phyloP scores from a whole-genome alignment of 2,113 vertebrate genomes.

The Melozone crissalis region DNA sequence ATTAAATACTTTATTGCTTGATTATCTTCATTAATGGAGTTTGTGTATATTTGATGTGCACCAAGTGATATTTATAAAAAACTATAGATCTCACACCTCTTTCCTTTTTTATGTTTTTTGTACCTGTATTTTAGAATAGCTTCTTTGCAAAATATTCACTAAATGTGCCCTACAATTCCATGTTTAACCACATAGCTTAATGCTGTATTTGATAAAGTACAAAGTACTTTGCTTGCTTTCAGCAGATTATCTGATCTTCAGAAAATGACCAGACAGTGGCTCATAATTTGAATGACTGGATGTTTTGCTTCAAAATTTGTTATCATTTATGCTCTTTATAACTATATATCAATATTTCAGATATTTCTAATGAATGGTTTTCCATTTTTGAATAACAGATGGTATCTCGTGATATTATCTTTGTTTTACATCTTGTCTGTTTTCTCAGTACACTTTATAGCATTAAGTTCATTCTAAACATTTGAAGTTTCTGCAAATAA shows the following conservation, averaged over 20 bases:
- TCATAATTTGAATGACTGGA: not conserved
- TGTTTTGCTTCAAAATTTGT: not conserved
- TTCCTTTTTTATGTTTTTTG: not conserved
- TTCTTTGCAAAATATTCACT: not conserved
- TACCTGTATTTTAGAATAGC: not conserved
- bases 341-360: not conserved
- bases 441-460: not conserved
- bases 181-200: not conserved
- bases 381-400: not conserved
- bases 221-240: not conserved
- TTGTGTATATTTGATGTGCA: not conserved
- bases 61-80: not conserved
- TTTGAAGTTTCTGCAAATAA: not conserved
- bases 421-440: not conserved
- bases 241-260: not conserved
- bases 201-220: not conserved
- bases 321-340: not conserved
- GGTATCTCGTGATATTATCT: not conserved
- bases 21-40: not conserved
- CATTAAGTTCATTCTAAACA: not conserved
- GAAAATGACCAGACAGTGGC: not conserved
- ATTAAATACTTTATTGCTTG: not conserved
- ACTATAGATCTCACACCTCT: not conserved
- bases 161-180: not conserved
- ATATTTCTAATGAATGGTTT: not conserved